phyloP scores from a whole-genome alignment of 2,888 invertebrate genomes.

The Ophioninae sp. region DNA sequence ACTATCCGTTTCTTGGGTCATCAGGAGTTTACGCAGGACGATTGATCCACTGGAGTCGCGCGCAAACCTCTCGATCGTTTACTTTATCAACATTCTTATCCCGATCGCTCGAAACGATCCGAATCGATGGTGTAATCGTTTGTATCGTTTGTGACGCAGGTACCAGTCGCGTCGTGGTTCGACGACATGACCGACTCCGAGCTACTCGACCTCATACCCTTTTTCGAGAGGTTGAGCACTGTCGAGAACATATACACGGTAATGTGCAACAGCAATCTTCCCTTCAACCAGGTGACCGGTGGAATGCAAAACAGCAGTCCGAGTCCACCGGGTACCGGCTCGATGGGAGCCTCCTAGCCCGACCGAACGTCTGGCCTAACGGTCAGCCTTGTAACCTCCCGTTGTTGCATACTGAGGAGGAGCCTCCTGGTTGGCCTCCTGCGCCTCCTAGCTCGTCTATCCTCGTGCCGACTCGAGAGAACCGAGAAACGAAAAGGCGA shows the following conservation, averaged over 20 bases:
- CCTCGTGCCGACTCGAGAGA: slow-evolving; percentile 63
- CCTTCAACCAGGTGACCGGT: slow-evolving; percentile 84
- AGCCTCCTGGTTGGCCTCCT: slow-evolving; percentile 73
- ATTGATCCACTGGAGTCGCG: no score
- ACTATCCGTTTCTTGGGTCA: no score
- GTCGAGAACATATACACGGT: slow-evolving; percentile 98
- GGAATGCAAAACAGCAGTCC: slow-evolving; percentile 74
- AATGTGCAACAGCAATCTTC: slow-evolving; percentile 95
- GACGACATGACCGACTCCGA: slow-evolving; percentile 99
- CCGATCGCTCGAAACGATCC: background rate
- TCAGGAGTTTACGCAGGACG: no score
- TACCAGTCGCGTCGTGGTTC: slow-evolving; percentile 99
- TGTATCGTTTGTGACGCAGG: slow-evolving; percentile 82
- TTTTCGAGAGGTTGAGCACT: slow-evolving; percentile 98
- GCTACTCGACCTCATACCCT: slow-evolving; percentile 97
- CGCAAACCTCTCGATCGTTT: background rate
- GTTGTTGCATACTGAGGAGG: slow-evolving; percentile 75
- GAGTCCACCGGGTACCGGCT: slow-evolving; percentile 74
- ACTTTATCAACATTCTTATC: no score
- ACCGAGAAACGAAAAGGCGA: slow-evolving; percentile 2
- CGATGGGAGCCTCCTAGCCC: slow-evolving; percentile 80
- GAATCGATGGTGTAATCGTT: background rate
- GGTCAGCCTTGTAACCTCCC: slow-evolving; percentile 76
- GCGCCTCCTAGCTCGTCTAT: slow-evolving; percentile 71
- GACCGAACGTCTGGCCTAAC: slow-evolving; percentile 76